Conservation (phyloP, 2,113 vertebrate species). For the Delphinapterus leucas region DNA sequence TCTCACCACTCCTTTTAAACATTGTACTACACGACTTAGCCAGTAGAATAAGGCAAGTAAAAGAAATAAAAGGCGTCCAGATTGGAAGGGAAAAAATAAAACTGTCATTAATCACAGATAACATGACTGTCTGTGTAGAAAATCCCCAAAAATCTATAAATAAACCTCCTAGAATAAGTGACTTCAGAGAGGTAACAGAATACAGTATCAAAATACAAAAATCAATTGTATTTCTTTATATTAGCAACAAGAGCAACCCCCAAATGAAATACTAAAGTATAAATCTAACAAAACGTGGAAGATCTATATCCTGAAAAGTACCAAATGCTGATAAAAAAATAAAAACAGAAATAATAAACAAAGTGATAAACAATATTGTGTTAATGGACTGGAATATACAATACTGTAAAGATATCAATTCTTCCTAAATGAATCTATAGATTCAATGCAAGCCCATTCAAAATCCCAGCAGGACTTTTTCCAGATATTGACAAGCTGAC, state of each 20-base stretch:
- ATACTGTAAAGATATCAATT: neutral
- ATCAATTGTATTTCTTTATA: neutral
- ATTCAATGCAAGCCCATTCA: neutral
- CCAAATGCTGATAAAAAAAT: neutral
- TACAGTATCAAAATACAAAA: neutral
- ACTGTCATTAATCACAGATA: neutral
- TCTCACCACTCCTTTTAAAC: neutral
- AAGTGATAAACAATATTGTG: neutral
- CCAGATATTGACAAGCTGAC: neutral
- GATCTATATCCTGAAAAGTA: neutral
- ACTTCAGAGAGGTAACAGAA: neutral
- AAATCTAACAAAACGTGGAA: slow-evolving; percentile 1
- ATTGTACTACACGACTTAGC: neutral
- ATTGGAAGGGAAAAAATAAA: neutral
- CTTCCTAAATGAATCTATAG: neutral
- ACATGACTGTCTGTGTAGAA: neutral
- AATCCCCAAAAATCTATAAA: neutral
- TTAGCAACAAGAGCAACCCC: neutral
- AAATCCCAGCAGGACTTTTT: neutral
- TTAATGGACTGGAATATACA: neutral
- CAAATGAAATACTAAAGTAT: slow-evolving; percentile 14
- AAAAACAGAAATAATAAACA: neutral
- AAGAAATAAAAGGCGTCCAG: neutral
- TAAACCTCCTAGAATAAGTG: neutral
- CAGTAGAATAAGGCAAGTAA: neutral